These are phyloP conservation scores for Noctua fimbriata DNA, from an alignment of 2,888 invertebrate species.

Conservation along the genomic window DNA sequence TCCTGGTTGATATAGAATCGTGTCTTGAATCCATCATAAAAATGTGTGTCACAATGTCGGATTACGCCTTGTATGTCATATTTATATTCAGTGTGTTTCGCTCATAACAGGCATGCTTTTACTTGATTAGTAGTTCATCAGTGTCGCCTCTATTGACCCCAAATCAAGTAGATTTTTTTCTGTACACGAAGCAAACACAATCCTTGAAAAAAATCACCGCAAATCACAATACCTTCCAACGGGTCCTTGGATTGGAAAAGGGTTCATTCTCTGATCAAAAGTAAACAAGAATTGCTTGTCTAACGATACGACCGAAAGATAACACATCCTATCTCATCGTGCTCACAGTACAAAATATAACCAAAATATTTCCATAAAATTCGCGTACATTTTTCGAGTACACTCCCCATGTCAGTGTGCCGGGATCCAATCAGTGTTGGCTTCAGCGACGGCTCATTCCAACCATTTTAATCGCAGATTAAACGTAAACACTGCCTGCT, in stretches of 20 bases:
- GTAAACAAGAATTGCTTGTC: constrained; percentile 14
- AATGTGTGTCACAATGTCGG: background rate
- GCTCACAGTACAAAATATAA: constrained; percentile 2
- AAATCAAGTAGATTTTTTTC: no score
- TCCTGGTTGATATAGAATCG: background rate
- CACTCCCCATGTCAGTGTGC: constrained; percentile 26
- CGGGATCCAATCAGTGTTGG: constrained; percentile 57
- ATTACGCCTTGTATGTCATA: background rate
- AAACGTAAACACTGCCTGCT: constrained; percentile 57
- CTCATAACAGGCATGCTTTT: background rate
- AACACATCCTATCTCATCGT: background rate
- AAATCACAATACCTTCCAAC: background rate
- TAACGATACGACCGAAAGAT: background rate
- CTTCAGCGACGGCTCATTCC: constrained; percentile 55
- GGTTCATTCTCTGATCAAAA: constrained; percentile 14
- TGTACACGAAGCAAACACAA: background rate
- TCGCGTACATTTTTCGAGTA: constrained; percentile 22
- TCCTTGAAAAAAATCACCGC: background rate
- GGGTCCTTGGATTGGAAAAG: background rate
- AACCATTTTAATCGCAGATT: constrained; percentile 63
- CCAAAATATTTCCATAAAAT: constrained; percentile 18
- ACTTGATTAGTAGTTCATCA: no score
- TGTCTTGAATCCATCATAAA: background rate
- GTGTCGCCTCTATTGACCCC: background rate
- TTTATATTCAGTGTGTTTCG: background rate